Base-by-base conservation (phyloP, 2,113 vertebrate genomes). In the Actenoides hombroni region DNA sequence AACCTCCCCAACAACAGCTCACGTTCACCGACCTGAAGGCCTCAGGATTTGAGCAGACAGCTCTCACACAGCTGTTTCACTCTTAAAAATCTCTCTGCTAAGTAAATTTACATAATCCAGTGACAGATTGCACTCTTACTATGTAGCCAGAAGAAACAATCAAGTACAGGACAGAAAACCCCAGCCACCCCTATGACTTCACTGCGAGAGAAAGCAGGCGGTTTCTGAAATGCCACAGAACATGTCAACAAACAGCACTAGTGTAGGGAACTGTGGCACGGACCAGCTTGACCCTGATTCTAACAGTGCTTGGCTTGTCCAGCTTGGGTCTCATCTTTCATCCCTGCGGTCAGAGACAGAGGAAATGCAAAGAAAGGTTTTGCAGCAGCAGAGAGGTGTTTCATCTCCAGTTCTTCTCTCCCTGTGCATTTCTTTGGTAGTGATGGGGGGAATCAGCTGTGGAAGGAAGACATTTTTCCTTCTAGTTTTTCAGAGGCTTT, bases 121-220 rank as follows among this genome's bases (percentile, higher is more conserved):
- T 46, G 92, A 67, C 79, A 95, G 90, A 96, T 18, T 88, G 92
- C 68, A 65, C 21, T 83, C 81, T 75, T 91, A 24, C 33, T 57
- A 48, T 7, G 37, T 35, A 91, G 70, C 76, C 37, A 80, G 82
- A 92, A 95, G 79, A 90, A 93, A 96, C 67, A 96, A 95, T 92
- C 86, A 90, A 93, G 82, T 23, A 54, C 49, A 80, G 71, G 78
- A 46, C 78, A 77, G 87, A 90, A 95, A 97, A 96, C 91, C 90
- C 82, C 54, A 78, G 87, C 5, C 70, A 67, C 26, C 28, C 54
- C 1, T 35, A 48, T 54, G 75, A 90, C 64, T 92, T 82, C 2
- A 20, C 19, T 75, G 59, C 46, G 67, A 83, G 67, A 46, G 68
- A 61, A 80, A 69, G 44, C 84, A 79, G 70, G 3, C 0, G 0